Base-by-base conservation (phyloP, 2,888 invertebrate genomes). In the Amphipyra berbera region DNA sequence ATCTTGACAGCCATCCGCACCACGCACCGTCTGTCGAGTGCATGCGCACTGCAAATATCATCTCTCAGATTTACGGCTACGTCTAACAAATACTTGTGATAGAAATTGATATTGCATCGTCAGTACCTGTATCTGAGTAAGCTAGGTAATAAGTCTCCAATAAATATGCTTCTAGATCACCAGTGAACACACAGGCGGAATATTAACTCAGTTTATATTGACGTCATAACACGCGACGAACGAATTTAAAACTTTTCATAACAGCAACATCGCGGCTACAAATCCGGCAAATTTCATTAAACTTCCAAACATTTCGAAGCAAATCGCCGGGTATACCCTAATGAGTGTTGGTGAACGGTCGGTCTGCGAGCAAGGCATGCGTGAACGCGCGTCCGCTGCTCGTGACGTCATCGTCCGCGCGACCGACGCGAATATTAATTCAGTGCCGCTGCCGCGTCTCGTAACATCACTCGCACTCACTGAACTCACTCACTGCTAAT, bases 381-480 rank as follows among this genome's bases (percentile, higher is more conserved):
- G 91, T 92, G 84, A 91, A 87, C 86, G 75, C 59, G 68, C 69
- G 64, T 56, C 82, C 76, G 77, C 87, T 89, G 90, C 69, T 70
- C 70, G 76, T 88, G 88, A 90, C 90, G 87, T 71, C 70, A 71
- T 12, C 52, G 73, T 57, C 68, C 73, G 62, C 70, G 68, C 60
- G 65, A 67, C 72, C 77, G 85, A 81, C 79, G 76, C 85, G 90
- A 90, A 90, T 92, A 92, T 91, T 92, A 93, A 93, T 92, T 90
- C 88, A 81, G 79, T 76, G 78, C 33, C 40, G 80, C 78, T 71
- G 75, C 81, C 80, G 76, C 78, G 78, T 83, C 85, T 73, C 79
- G 76, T 84, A 81, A 84, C 86, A 87, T 90, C 90, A 87, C 80
- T 80, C 72, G 82, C 90, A 89, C 76, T 77, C 76, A 64, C 80